Percentiles rank a stretch among this genome's conserved stretches.
Conservation (phyloP, 2,113 vertebrate species). For the Melanerpes formicivorus region DNA sequence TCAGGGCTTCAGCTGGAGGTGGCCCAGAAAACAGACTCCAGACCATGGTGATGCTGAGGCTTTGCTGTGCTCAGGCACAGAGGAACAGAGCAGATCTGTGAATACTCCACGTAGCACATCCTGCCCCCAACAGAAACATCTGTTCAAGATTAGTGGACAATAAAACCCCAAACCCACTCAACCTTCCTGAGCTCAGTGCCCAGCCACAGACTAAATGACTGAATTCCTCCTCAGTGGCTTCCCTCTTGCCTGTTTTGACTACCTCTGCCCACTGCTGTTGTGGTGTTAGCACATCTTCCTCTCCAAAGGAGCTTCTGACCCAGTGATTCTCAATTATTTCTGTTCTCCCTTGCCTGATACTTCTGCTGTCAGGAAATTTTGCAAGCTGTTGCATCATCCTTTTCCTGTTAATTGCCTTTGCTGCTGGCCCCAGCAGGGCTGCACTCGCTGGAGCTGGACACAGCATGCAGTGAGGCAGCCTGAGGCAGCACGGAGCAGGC, state of each 20-base stretch:
- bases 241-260: background rate
- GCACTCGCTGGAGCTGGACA: background rate
- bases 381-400: background rate
- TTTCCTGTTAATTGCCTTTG: background rate
- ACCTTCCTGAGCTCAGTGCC: background rate
- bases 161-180: background rate
- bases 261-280: background rate
- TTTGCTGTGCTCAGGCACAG: background rate
- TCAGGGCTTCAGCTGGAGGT: background rate
- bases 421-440: background rate
- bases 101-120: background rate
- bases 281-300: background rate
- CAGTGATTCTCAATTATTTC: background rate
- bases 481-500: fast-evolving
- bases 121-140: background rate
- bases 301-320: background rate
- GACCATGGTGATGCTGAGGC: background rate
- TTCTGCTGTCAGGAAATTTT: background rate
- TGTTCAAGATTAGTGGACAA: background rate
- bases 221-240: background rate
- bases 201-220: background rate
- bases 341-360: background rate
- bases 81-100: background rate
- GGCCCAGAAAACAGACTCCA: background rate
- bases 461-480: fast-evolving